Base-by-base conservation (phyloP, 2,797 vertebrate genomes). In the Rousettus madagascariensis region DNA sequence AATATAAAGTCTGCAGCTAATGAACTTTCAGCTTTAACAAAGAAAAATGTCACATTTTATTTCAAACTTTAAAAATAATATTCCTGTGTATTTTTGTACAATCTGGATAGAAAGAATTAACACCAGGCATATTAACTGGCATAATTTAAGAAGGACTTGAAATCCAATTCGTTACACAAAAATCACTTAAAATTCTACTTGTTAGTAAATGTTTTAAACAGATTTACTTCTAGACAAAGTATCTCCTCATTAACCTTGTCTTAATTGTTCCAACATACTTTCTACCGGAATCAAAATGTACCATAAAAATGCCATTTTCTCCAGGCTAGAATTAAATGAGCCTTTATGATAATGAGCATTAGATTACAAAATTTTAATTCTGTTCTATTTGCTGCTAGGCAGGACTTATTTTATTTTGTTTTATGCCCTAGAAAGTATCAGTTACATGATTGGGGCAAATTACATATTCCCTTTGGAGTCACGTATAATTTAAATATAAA, bases 221-320 rank as follows among this genome's bases (percentile, higher is more conserved):
- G 41, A 95, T 95, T 94, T 82, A 72, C 30, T 69, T 92, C 33
- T 77, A 80, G 38, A 78, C 46, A 95, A 93, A 92, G 88, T 79
- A 94, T 63, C 15, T 83, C 11, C 53, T 89, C 38, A 91, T 93
- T 97, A 96, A 96, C 75, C 79, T 95, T 97, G 79, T 96, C 49
- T 84, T 94, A 95, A 86, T 84, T 95, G n/a, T 87, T 74, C 19
- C 24, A 26, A 61, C 22, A 90, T 1, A 38, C 26, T 51, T 86
- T 89, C 43, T 66, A 43, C 1, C 24, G 94, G 66, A 93, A 94
- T 89, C 75, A 90, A 97, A 95, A 83, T 10, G 74, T 84, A n/a
- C 41, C 65, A 87, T 90, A 91, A 95, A 96, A 96, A 96, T 69
- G 41, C 36, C 95, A 77, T 95, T 69, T 96, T 94, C 38, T 93